phyloP scores from a whole-genome alignment of 2,797 vertebrate species.

The Geotrypetes seraphini region DNA sequence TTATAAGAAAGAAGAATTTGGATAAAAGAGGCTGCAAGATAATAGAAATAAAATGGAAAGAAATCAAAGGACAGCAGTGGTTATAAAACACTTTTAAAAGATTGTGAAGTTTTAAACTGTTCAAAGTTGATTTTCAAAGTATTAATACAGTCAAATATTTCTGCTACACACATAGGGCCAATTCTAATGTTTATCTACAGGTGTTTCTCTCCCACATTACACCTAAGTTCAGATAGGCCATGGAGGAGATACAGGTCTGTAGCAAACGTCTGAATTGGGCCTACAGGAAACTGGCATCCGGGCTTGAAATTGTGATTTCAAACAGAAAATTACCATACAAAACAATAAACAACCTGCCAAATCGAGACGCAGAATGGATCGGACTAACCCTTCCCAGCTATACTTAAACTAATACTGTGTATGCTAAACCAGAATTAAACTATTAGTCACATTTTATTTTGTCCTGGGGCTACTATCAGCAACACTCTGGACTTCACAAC shows the following conservation, averaged over 20 bases:
- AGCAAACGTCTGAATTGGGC: too few relatives aligned
- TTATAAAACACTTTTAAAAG: constrained; percentile 77
- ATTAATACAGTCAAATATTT: constrained; percentile 54
- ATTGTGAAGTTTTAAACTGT: constrained; percentile 62
- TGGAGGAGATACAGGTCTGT: too few relatives aligned
- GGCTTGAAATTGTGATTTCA: constrained; percentile 57
- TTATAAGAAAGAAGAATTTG: constrained; percentile 99
- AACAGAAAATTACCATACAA: constrained; percentile 61
- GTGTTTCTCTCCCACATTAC: too few relatives aligned
- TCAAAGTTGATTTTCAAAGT: constrained; percentile 39
- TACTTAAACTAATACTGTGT: too few relatives aligned
- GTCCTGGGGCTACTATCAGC: too few relatives aligned
- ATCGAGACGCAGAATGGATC: constrained; percentile 25
- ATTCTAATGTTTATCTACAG: too few relatives aligned
- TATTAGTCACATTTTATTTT: too few relatives aligned
- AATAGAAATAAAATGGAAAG: constrained; percentile 98
- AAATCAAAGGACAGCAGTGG: constrained; percentile 97
- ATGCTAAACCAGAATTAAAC: too few relatives aligned
- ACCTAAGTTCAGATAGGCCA: too few relatives aligned
- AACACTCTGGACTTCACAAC: too few relatives aligned
- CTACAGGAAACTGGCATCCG: constrained; percentile 56
- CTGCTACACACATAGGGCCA: too few relatives aligned
- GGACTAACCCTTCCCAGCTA: constrained; percentile 46
- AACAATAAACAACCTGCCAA: constrained; percentile 54
- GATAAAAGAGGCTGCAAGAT: constrained; percentile 99